A percentile compares a stretch with the other conserved stretches of the same genome.
Conservation (phyloP, 2,113 vertebrate genomes). For the Beaufortia kweichowensis region DNA sequence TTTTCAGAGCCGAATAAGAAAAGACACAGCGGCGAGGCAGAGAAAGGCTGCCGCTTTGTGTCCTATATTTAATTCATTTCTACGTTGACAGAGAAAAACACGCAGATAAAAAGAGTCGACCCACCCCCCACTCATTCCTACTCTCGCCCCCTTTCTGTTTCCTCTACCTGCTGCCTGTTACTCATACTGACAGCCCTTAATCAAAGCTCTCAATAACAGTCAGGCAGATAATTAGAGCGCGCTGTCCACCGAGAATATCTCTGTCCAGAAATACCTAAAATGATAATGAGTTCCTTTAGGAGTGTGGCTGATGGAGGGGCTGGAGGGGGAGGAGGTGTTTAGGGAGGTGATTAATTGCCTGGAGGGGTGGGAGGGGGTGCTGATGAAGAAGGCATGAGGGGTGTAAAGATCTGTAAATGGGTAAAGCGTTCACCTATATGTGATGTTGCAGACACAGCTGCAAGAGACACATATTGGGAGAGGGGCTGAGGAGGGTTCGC, state of each 20-base stretch:
- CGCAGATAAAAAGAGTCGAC: slow-evolving; percentile 4
- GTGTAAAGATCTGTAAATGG: slow-evolving; percentile 50
- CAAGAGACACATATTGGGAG: slow-evolving; percentile 28
- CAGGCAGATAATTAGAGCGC: slow-evolving; percentile 60
- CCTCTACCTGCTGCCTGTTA: slow-evolving; percentile 59
- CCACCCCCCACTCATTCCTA: not conserved
- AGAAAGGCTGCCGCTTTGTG: slow-evolving; percentile 28
- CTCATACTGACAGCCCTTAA: slow-evolving; percentile 61
- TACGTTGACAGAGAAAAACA: slow-evolving; percentile 37
- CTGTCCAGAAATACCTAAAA: slow-evolving; percentile 60
- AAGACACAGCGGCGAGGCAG: slow-evolving; percentile 2
- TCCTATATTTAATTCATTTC: slow-evolving; percentile 52
- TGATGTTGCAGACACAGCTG: slow-evolving; percentile 43
- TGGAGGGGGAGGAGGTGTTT: slow-evolving; percentile 1
- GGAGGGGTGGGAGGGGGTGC: not conserved
- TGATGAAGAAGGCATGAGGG: slow-evolving; percentile 7
- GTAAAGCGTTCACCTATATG: slow-evolving; percentile 34
- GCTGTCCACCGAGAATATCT: slow-evolving; percentile 58
- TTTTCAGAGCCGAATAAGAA: slow-evolving; percentile 21
- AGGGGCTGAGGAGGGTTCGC: slow-evolving; percentile 31
- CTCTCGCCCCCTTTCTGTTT: not conserved
- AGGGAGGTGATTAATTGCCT: slow-evolving; percentile 50
- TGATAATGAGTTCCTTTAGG: slow-evolving; percentile 56
- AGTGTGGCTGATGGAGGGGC: slow-evolving; percentile 21
- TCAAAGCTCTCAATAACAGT: slow-evolving; percentile 65